Conservation (phyloP, 2,113 vertebrate genomes). For the Phasianus colchicus region DNA sequence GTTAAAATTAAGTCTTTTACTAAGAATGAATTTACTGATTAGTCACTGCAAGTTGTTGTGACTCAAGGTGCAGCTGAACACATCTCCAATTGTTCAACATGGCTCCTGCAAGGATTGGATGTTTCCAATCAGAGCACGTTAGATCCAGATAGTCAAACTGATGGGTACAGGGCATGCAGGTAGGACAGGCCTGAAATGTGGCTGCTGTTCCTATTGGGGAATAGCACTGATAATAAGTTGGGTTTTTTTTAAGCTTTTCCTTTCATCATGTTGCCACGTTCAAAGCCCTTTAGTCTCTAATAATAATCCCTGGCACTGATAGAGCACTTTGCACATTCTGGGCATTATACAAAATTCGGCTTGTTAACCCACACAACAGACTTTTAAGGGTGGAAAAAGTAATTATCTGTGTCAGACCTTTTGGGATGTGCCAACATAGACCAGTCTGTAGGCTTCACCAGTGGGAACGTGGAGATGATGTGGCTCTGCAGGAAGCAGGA, state of each 20-base stretch:
- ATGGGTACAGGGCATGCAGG: background rate
- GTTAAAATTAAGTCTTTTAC: background rate
- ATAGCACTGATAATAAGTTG: background rate
- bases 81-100: background rate
- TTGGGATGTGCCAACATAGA: background rate
- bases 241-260: background rate
- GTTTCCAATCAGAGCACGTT: background rate
- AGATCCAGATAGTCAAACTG: background rate
- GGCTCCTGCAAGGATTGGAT: background rate
- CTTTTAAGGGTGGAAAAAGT: background rate
- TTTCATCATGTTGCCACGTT: fast-evolving
- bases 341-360: background rate
- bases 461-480: fast-evolving
- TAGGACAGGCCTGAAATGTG: background rate
- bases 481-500: fast-evolving
- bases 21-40: slow-evolving; percentile 11
- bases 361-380: background rate
- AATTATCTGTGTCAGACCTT: background rate
- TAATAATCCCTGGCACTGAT: fast-evolving
- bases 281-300: background rate
- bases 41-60: background rate
- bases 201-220: background rate
- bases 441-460: fast-evolving
- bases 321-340: background rate
- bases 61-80: background rate